Percentiles rank a stretch among this genome's conserved stretches.
Conservation (phyloP, 1,140 invertebrate species). For the Heliconius eleuchia region DNA sequence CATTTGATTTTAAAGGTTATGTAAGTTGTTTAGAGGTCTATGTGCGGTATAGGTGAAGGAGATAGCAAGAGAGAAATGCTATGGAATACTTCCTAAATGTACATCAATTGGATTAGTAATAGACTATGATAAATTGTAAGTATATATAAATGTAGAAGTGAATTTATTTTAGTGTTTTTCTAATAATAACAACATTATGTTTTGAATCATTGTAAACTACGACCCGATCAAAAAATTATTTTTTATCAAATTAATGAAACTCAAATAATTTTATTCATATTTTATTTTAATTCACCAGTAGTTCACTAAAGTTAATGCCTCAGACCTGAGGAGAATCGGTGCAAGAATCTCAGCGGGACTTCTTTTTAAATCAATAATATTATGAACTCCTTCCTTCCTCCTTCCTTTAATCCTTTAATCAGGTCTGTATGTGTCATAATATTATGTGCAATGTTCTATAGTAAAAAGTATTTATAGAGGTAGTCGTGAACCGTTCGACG, state of each 20-base stretch:
- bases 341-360: no score
- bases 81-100: neutral
- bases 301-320: no score
- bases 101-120: neutral
- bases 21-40: neutral
- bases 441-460: neutral
- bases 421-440: neutral
- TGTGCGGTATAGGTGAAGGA: neutral
- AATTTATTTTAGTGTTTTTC: neutral
- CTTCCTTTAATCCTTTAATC: neutral
- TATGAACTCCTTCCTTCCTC: no score
- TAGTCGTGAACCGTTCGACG: constrained; percentile 21
- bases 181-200: neutral
- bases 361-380: no score
- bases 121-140: neutral
- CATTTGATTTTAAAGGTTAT: neutral
- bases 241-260: neutral
- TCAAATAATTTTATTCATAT: no score
- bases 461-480: constrained; percentile 19
- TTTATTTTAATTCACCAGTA: no score
- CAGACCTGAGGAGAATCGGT: no score
- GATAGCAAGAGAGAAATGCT: neutral
- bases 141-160: neutral
- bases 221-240: neutral
- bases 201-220: neutral